These are phyloP conservation scores for Gephyroberyx darwinii DNA, from an alignment of 2,797 vertebrate genomes.

Conservation along the genomic window DNA sequence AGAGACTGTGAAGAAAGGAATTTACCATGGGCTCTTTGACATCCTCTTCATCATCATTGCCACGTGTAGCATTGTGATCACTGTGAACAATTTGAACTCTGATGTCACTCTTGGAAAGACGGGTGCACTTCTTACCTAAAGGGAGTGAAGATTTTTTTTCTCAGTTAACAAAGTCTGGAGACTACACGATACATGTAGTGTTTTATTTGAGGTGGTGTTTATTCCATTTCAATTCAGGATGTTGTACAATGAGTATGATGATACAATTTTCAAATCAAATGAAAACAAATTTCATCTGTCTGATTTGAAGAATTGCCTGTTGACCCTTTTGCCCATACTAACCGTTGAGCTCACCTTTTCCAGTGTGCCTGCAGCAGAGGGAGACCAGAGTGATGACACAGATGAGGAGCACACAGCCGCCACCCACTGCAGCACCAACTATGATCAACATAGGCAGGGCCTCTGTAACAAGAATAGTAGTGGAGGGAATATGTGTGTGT, in stretches of 20 bases:
- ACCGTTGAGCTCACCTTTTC: conserved; percentile 87
- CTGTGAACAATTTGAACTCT: conserved; percentile 88
- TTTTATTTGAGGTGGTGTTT: conserved; percentile 31
- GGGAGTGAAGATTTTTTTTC: background rate
- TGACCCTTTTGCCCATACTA: conserved; percentile 72
- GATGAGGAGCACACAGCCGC: conserved; percentile 85
- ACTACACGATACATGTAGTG: too few species aligned
- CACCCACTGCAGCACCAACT: conserved; percentile 82
- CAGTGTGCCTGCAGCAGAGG: conserved; percentile 88
- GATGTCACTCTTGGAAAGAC: conserved; percentile 89
- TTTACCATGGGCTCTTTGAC: conserved; percentile 82
- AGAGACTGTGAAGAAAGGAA: conserved; percentile 20
- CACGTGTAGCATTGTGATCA: conserved; percentile 85
- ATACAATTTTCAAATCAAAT: conserved; percentile 14
- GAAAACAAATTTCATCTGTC: conserved; percentile 17
- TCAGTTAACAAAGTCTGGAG: background rate
- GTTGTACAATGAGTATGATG: background rate
- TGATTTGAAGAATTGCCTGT: conserved; percentile 54
- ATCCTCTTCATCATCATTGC: conserved; percentile 87
- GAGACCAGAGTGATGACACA: conserved; percentile 84
- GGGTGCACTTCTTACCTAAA: conserved; percentile 83
- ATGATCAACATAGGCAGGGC: conserved; percentile 85
- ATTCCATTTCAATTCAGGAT: background rate
- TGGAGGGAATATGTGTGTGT: conserved; percentile 8
- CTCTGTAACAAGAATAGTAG: conserved; percentile 74